phyloP scores from a whole-genome alignment of 2,113 vertebrate genomes.

The Fulmarus glacialis region DNA sequence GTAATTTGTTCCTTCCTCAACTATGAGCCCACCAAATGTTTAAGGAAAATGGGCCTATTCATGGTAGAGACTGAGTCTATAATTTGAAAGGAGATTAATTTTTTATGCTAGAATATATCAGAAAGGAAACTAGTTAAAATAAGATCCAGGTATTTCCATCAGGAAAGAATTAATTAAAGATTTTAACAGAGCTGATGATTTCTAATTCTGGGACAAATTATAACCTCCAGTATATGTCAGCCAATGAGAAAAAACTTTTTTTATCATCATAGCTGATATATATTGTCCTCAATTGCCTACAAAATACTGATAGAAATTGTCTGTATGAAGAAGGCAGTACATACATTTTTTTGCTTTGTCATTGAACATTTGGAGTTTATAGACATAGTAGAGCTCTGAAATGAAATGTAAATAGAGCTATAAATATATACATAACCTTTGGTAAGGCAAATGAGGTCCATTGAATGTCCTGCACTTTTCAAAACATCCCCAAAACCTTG shows the following conservation, averaged over 20 bases:
- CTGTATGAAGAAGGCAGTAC: neutral
- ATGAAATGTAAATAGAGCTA: neutral
- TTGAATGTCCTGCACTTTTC: neutral
- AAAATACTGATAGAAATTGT: neutral
- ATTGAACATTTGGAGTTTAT: neutral
- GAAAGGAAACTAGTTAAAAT: conserved; percentile 25
- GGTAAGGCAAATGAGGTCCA: neutral
- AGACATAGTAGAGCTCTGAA: neutral
- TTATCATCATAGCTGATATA: neutral
- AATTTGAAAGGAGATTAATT: neutral
- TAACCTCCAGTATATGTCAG: neutral
- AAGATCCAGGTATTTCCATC: neutral
- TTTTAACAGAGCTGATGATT: neutral
- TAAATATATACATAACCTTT: neutral
- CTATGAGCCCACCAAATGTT: neutral
- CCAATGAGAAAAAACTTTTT: neutral
- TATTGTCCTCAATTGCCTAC: neutral
- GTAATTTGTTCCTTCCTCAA: neutral
- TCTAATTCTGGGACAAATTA: neutral
- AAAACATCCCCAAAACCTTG: neutral
- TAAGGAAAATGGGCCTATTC: neutral
- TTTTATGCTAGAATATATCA: conserved; percentile 1
- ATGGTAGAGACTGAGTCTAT: neutral
- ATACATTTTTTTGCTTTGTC: neutral
- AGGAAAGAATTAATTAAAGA: neutral